Evolutionary conservation across 2,113 vertebrate species (phyloP).

Genomic region (Coturnix japonica): DNA sequence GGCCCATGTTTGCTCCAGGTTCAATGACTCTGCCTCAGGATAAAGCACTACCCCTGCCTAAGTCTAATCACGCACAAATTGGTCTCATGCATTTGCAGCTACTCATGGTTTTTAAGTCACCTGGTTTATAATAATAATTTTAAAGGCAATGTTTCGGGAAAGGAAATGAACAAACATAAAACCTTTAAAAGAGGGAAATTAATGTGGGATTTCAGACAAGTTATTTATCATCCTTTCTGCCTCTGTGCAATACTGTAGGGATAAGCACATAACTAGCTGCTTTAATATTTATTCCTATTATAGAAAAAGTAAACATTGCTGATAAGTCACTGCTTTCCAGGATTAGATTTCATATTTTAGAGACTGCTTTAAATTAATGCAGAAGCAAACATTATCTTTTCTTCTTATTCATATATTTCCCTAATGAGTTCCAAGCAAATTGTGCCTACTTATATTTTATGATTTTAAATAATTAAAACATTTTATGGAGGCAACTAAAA

Average conservation of each 20-base stretch:
- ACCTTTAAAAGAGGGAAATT: conserved; percentile 45
- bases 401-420: conserved; percentile 68
- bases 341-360: conserved; percentile 69
- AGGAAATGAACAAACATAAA: conserved; percentile 69
- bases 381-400: conserved; percentile 64
- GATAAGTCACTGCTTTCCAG: conserved; percentile 63
- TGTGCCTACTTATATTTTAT: conserved; percentile 73
- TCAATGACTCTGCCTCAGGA: neutral
- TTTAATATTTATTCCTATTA: conserved; percentile 75
- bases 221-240: conserved; percentile 55
- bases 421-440: conserved; percentile 71
- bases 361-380: conserved; percentile 64
- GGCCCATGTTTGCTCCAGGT: neutral
- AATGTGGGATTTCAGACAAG: conserved; percentile 46
- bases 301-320: conserved; percentile 69
- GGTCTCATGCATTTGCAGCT: conserved; percentile 59
- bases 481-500: conserved; percentile 75
- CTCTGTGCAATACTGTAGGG: conserved; percentile 32
- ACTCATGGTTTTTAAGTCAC: conserved; percentile 19
- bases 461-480: conserved; percentile 77
- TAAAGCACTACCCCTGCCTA: conserved; percentile 3
- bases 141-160: conserved; percentile 42
- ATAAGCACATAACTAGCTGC: conserved; percentile 67
- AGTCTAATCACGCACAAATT: conserved; percentile 56
- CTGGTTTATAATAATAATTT: conserved; percentile 54